Base-by-base conservation (phyloP, 2,797 vertebrate species). In the Gymnothorax javanicus region DNA sequence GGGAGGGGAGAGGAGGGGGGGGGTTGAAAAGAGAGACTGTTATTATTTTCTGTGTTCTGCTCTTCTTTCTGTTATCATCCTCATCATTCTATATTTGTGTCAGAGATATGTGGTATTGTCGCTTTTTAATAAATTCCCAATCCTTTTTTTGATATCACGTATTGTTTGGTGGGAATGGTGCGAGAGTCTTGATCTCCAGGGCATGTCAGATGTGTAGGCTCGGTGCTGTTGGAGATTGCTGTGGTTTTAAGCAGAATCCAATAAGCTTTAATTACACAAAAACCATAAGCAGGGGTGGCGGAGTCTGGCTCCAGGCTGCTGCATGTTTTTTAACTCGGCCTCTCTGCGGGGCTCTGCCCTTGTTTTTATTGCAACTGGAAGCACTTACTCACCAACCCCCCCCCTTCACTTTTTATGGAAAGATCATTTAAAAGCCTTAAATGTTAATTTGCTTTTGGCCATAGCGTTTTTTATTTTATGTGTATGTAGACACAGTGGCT, bases 1-100 rank as follows among this genome's bases (percentile, higher is more conserved):
- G 12, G 5, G 56, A 50, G 83, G 89, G 85, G 87, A 89, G 87
- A 89, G 88, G 89, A 88, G 87, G 90, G 91, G 43, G 73, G 87
- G 50, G 84, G 93, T n/a, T 79, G 90, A 93, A 91, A 92, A 91
- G 91, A 92, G 92, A 94, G 56, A 59, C 13, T 13, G 25, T 57
- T 86, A 88, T 93, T 90, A 90, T 88, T 86, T 91, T 89, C 90
- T 85, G 83, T 86, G 82, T 88, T 85, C 84, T 85, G 62, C 90
- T 92, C 87, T 89, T 92, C 90, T 89, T 89, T 90, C 90, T 86
- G 88, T 69, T 67, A 60, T 54, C 12, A 85, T 57, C 59, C 59
- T 7, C 9, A 83, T 57, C 9, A 7, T 59, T 57, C 56, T 83
- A n/a, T 83, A n/a, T 83, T 25, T 58, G 81, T 23, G 6, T 23